Conservation (phyloP, 2,797 vertebrate genomes). For the Rallus crepitans region DNA sequence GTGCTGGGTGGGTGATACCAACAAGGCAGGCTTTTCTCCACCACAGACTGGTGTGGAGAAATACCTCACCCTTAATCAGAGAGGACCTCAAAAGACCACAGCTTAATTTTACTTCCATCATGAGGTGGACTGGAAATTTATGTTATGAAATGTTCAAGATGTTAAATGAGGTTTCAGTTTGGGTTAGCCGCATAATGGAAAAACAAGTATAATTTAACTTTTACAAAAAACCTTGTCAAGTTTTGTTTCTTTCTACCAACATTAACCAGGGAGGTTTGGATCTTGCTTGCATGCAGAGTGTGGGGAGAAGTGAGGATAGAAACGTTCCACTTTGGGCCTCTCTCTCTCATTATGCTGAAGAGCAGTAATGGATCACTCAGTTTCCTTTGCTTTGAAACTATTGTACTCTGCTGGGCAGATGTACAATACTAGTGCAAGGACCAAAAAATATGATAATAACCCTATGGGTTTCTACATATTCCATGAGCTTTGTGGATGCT, state of each 20-base stretch:
- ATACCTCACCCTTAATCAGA: background rate
- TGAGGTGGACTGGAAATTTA: background rate
- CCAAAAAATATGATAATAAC: background rate
- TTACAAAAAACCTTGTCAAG: background rate
- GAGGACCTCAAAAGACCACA: background rate
- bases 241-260: constrained; percentile 6
- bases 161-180: background rate
- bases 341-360: background rate
- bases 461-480: background rate
- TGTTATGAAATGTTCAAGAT: background rate
- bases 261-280: background rate
- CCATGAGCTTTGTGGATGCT: background rate
- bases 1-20: background rate
- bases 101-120: background rate
- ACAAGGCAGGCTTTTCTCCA: background rate
- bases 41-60: background rate
- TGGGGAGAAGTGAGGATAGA: background rate
- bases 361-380: background rate
- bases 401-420: background rate
- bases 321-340: background rate
- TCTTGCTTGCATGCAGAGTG: background rate
- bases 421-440: background rate
- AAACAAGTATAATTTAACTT: background rate
- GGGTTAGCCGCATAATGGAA: background rate
- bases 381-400: background rate